A percentile compares a stretch with the other conserved stretches of the same genome.
Conservation (phyloP, 2,113 vertebrate species). For the Gambusia holbrooki region DNA sequence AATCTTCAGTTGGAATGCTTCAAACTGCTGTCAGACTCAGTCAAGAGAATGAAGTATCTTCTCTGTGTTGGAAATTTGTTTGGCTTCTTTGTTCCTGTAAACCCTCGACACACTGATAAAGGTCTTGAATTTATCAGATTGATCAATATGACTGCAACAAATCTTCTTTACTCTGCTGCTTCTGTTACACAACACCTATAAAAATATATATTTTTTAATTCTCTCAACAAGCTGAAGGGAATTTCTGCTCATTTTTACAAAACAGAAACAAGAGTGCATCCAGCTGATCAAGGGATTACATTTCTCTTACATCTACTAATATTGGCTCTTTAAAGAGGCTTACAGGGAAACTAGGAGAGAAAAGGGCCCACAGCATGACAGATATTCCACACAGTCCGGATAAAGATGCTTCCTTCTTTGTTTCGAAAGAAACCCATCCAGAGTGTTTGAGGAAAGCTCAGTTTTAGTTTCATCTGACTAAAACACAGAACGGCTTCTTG, state of each 20-base stretch:
- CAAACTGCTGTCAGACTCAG: neutral
- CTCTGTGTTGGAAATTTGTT: neutral
- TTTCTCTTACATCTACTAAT: neutral
- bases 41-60: neutral
- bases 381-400: neutral
- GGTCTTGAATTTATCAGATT: neutral
- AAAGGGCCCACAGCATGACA: neutral
- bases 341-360: neutral
- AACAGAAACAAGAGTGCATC: too few relatives aligned
- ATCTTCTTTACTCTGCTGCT: neutral
- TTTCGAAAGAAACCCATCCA: neutral
- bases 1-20: slow-evolving; percentile 10
- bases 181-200: too few relatives aligned
- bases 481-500: too few relatives aligned
- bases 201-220: too few relatives aligned
- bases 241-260: too few relatives aligned
- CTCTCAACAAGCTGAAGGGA: too few relatives aligned
- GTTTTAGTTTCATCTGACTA: too few relatives aligned
- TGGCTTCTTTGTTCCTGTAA: neutral
- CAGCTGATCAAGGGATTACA: neutral
- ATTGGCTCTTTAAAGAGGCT: neutral
- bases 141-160: neutral
- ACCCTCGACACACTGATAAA: neutral
- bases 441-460: neutral
- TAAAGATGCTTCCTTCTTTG: neutral